These are phyloP conservation scores for Tenthredo notha DNA, from an alignment of 2,888 invertebrate genomes.

Conservation along the genomic window DNA sequence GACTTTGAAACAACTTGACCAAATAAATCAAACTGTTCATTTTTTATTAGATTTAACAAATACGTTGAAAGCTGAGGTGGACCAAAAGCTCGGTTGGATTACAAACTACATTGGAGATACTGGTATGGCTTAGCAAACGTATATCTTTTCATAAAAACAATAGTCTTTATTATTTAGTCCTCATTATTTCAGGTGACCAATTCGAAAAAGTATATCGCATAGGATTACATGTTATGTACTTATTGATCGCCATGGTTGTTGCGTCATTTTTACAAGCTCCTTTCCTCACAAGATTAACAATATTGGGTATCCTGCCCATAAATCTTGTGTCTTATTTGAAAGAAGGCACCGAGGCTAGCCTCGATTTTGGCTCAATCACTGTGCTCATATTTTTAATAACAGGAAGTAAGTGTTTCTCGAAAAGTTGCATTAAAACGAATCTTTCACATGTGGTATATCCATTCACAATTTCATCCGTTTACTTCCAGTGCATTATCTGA, in stretches of 20 bases:
- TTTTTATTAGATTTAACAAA: constrained; percentile 72
- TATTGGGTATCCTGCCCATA: constrained; percentile 72
- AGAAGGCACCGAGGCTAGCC: constrained; percentile 71
- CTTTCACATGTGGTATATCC: background rate
- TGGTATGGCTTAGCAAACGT: constrained; percentile 62
- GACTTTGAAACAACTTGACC: constrained; percentile 79
- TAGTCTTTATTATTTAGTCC: background rate
- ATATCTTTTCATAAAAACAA: background rate
- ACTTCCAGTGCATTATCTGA: constrained; percentile 72
- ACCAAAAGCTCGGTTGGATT: constrained; percentile 74
- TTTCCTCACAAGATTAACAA: constrained; percentile 70
- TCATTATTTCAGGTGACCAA: constrained; percentile 70
- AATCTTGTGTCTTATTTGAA: constrained; percentile 73
- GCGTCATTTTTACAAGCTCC: constrained; percentile 75
- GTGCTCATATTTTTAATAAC: constrained; percentile 73
- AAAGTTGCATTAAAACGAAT: background rate
- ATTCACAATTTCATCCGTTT: constrained; percentile 5
- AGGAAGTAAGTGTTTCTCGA: constrained; percentile 67
- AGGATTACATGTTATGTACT: constrained; percentile 69
- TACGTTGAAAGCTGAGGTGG: constrained; percentile 71
- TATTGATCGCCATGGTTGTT: constrained; percentile 74
- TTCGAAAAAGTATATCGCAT: constrained; percentile 69
- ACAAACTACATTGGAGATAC: constrained; percentile 73
- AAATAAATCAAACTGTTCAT: constrained; percentile 80
- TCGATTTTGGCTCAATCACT: constrained; percentile 74